A percentile compares a stretch with the other conserved stretches of the same genome.
phyloP scores from a whole-genome alignment of 2,113 vertebrate species.

The Hippolais icterina region DNA sequence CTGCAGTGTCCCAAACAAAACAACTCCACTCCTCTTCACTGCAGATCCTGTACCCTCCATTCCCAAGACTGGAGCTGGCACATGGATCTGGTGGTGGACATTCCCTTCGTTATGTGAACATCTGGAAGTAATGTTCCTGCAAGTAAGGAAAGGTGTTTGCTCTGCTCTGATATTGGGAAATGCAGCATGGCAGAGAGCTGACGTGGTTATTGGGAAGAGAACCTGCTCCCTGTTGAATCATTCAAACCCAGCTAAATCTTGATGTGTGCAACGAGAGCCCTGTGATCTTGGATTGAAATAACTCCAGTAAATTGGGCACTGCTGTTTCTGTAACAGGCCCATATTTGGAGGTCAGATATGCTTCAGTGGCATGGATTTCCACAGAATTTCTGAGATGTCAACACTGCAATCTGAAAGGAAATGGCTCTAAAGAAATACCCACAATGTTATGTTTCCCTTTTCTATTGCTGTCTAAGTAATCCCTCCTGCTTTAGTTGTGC shows the following conservation, averaged over 20 bases:
- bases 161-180: not conserved
- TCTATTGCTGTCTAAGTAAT: not conserved
- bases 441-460: not conserved
- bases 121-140: not conserved
- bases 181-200: not conserved
- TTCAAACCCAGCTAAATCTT: not conserved
- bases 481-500: not conserved
- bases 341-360: not conserved
- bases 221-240: not conserved
- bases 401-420: not conserved
- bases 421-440: not conserved
- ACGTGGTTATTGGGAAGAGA: not conserved
- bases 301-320: not conserved
- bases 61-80: not conserved
- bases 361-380: not conserved
- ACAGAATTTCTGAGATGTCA: not conserved
- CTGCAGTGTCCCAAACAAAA: not conserved
- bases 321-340: not conserved
- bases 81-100: not conserved
- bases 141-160: not conserved
- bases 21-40: not conserved
- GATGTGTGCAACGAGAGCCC: not conserved
- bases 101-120: not conserved
- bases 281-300: not conserved
- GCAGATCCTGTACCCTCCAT: not conserved